These are phyloP conservation scores for Brachylomia viminalis DNA, from an alignment of 2,888 invertebrate genomes.

Conservation along the genomic window DNA sequence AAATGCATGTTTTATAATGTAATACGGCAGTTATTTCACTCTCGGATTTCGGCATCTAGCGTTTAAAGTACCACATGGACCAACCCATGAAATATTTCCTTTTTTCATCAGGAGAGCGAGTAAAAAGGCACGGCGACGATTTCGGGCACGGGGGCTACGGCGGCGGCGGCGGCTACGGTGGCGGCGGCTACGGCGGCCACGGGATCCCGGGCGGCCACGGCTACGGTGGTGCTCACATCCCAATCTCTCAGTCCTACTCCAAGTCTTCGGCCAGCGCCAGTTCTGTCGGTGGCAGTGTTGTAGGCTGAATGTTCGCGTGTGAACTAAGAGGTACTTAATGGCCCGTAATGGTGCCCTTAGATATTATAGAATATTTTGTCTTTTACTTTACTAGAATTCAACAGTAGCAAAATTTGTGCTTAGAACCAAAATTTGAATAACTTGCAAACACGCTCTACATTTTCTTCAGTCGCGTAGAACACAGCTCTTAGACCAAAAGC, in stretches of 20 bases:
- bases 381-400: neutral
- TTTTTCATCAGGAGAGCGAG: slow-evolving; percentile 69
- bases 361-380: neutral
- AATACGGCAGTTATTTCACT: neutral
- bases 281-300: slow-evolving; percentile 53
- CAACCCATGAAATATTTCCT: neutral
- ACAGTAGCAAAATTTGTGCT: too few relatives aligned
- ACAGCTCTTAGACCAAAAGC: too few relatives aligned
- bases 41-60: neutral
- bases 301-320: slow-evolving; percentile 21
- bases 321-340: neutral
- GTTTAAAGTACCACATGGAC: neutral
- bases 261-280: slow-evolving; percentile 81
- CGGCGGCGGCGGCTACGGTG: slow-evolving; percentile 68
- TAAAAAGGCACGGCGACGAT: slow-evolving; percentile 70
- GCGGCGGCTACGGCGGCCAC: slow-evolving; percentile 67
- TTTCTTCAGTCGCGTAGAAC: neutral
- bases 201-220: slow-evolving; percentile 62
- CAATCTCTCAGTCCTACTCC: slow-evolving; percentile 76
- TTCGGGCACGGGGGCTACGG: slow-evolving; percentile 67
- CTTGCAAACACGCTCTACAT: neutral
- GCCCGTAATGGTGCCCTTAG: neutral
- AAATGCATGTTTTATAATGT: neutral
- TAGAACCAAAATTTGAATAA: neutral
- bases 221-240: slow-evolving; percentile 61